Conservation (phyloP, 2,888 invertebrate species). For the Heteropelma amictum region DNA sequence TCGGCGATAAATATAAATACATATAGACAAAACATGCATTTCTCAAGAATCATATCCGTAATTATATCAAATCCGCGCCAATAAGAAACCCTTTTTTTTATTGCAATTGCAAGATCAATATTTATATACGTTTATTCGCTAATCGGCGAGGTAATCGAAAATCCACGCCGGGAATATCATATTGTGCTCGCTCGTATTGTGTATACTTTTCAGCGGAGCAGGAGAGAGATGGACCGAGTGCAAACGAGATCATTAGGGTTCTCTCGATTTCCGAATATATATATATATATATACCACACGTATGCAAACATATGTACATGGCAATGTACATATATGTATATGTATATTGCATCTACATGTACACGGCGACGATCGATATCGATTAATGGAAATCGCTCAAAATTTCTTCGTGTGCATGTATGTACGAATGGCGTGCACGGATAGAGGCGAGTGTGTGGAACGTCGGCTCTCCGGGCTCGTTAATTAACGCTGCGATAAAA, state of each 20-base stretch:
- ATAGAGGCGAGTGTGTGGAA: conserved; percentile 1
- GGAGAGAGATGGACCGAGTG: conserved; percentile 48
- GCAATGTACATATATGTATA: background rate
- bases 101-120: background rate
- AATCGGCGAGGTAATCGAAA: conserved; percentile 8
- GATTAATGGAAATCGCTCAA: conserved; percentile 58
- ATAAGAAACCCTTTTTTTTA: no score
- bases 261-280: conserved; percentile 12
- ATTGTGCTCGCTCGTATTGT: no score
- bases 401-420: conserved; percentile 45
- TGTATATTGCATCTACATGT: background rate
- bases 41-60: no score
- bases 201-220: no score
- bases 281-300: background rate
- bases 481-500: conserved; percentile 58
- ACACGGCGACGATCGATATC: conserved; percentile 49
- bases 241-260: conserved; percentile 55
- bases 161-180: conserved; percentile 30
- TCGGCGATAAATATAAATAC: background rate
- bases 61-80: no score
- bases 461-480: conserved; percentile 50
- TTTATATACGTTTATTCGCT: background rate
- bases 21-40: no score
- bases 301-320: background rate
- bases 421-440: background rate